Evolutionary conservation across 2,888 invertebrate genomes (phyloP).

Genomic region (Stomorhina lunata): DNA sequence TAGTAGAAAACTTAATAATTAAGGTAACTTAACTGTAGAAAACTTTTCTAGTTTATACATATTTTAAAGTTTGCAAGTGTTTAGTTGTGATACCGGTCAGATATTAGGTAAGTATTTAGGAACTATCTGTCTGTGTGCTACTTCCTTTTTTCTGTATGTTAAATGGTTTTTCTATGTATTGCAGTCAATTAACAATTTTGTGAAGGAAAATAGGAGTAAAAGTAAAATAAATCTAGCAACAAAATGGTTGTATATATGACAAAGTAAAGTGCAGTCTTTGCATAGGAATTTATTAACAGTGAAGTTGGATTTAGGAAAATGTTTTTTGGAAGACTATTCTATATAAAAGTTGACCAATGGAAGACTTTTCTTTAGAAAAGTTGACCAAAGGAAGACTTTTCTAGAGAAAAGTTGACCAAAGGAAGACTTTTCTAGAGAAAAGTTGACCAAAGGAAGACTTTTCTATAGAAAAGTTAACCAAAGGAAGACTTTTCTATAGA

Average conservation of each 20-base stretch:
- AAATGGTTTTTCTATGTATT: slow-evolving; percentile 41
- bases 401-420: too few species aligned
- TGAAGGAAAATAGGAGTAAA: slow-evolving; percentile 24
- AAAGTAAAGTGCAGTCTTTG: not conserved
- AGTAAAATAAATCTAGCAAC: not conserved
- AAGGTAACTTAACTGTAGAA: slow-evolving; percentile 44
- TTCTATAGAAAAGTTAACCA: too few species aligned
- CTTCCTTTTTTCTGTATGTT: slow-evolving; percentile 20
- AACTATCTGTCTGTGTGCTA: slow-evolving; percentile 36
- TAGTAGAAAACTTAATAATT: slow-evolving; percentile 52
- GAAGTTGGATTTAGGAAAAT: too few species aligned
- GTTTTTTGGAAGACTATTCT: too few species aligned
- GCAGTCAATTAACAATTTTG: slow-evolving; percentile 64
- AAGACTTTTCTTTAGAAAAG: too few species aligned
- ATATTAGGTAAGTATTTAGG: not conserved
- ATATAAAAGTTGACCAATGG: too few species aligned
- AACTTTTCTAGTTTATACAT: slow-evolving; percentile 7
- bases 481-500: too few species aligned
- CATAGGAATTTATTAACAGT: too few species aligned
- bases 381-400: too few species aligned
- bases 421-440: too few species aligned
- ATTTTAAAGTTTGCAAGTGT: not conserved
- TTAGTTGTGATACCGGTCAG: not conserved
- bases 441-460: too few species aligned
- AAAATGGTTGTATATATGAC: not conserved